Conservation (phyloP, 2,797 vertebrate genomes). For the Rhinoraja longicauda region DNA sequence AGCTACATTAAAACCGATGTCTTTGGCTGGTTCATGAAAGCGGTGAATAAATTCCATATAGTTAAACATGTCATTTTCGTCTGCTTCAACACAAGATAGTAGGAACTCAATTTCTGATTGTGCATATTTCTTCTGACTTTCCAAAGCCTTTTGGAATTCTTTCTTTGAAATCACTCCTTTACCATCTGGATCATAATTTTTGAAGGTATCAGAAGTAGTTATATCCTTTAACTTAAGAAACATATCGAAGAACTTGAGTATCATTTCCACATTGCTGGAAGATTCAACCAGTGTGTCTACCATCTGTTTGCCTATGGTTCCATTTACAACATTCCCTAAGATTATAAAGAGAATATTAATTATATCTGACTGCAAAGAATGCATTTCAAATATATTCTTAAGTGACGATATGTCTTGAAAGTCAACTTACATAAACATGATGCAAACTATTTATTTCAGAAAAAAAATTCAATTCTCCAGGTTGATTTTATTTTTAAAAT, state of each 20-base stretch:
- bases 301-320: conserved; percentile 98
- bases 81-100: conserved; percentile 87
- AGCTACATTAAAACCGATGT: conserved; percentile 95
- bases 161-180: conserved; percentile 96
- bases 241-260: conserved; percentile 98
- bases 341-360: background rate
- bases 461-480: background rate
- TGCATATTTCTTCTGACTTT: conserved; percentile 93
- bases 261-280: conserved; percentile 97
- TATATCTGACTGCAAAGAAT: background rate
- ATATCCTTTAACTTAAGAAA: conserved; percentile 97
- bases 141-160: conserved; percentile 98
- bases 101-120: conserved; percentile 95
- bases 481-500: background rate
- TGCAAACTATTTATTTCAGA: background rate
- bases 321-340: conserved; percentile 94
- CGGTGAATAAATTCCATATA: conserved; percentile 89
- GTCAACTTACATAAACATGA: background rate
- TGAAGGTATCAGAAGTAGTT: conserved; percentile 90
- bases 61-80: conserved; percentile 96
- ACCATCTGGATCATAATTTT: conserved; percentile 82
- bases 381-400: background rate
- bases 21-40: conserved; percentile 95
- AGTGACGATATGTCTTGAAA: background rate
- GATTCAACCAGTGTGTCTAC: conserved; percentile 96